phyloP scores from a whole-genome alignment of 2,113 vertebrate species.

The Chionomys nivalis region DNA sequence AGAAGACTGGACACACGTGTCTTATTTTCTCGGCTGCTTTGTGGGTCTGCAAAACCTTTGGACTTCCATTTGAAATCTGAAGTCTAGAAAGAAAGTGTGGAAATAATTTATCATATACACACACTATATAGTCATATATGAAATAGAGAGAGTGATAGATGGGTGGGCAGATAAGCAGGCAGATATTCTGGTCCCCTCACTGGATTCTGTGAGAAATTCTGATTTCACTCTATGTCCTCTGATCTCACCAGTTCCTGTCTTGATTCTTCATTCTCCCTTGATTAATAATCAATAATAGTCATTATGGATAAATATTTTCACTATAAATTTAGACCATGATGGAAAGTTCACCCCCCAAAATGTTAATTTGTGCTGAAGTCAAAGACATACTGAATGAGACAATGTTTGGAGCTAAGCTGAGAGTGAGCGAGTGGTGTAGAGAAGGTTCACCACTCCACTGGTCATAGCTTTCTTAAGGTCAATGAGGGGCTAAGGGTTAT shows the following conservation, averaged over 20 bases:
- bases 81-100: constrained; percentile 6
- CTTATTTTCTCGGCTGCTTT: neutral
- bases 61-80: constrained; percentile 39
- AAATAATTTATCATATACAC: neutral
- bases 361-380: neutral
- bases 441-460: neutral
- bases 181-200: neutral
- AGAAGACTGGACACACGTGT: neutral
- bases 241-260: constrained; percentile 39
- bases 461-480: neutral
- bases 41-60: neutral
- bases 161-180: neutral
- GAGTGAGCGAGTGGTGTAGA: neutral
- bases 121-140: neutral
- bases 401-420: neutral
- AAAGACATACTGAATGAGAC: neutral
- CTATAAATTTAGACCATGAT: constrained; percentile 31
- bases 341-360: neutral
- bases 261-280: constrained; percentile 19
- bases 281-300: constrained; percentile 37
- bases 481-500: neutral
- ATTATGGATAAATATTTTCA: constrained; percentile 47
- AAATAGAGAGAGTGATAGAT: neutral
- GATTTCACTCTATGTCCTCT: neutral
- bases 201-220: neutral